Percentiles rank a stretch among this genome's conserved stretches.
These are phyloP conservation scores for Xestia xanthographa DNA, from an alignment of 2,888 invertebrate genomes.

Conservation along the genomic window DNA sequence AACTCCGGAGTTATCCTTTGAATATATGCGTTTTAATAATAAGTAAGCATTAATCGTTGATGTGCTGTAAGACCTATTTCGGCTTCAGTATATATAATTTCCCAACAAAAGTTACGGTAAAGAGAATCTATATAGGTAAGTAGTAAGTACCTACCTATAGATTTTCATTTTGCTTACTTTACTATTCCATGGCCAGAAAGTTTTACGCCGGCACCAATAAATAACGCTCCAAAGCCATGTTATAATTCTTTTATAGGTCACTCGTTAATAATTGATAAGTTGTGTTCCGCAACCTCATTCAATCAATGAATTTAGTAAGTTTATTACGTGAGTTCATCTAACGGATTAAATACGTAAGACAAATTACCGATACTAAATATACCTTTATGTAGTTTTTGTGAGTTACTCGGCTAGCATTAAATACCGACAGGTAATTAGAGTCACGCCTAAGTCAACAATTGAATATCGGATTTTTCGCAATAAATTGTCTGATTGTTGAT, in stretches of 20 bases:
- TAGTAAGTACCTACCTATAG: background rate
- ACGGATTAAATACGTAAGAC: background rate
- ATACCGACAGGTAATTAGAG: too few relatives aligned
- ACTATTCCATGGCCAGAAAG: background rate
- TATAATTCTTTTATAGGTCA: constrained; percentile 1
- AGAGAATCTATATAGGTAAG: background rate
- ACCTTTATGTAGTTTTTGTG: constrained; percentile 29
- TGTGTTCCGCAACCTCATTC: constrained; percentile 3
- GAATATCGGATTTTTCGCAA: constrained; percentile 51
- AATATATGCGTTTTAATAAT: background rate
- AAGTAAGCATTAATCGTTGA: too few relatives aligned
- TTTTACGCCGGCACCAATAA: background rate
- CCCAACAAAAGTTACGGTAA: background rate
- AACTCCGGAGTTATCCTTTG: background rate
- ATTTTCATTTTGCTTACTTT: background rate
- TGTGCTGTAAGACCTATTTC: background rate
- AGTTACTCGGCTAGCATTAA: too few relatives aligned
- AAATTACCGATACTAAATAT: constrained; percentile 48
- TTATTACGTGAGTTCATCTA: constrained; percentile 15
- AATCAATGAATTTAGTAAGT: constrained; percentile 1
- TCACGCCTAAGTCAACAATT: constrained; percentile 32
- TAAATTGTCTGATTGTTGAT: constrained; percentile 25
- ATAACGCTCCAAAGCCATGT: background rate
- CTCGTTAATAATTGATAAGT: constrained; percentile 11
- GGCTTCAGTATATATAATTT: background rate